Percentiles rank a stretch among this genome's conserved stretches.
Evolutionary conservation across 2,888 invertebrate genomes (phyloP).

Genomic region (Cantharis rustica): DNA sequence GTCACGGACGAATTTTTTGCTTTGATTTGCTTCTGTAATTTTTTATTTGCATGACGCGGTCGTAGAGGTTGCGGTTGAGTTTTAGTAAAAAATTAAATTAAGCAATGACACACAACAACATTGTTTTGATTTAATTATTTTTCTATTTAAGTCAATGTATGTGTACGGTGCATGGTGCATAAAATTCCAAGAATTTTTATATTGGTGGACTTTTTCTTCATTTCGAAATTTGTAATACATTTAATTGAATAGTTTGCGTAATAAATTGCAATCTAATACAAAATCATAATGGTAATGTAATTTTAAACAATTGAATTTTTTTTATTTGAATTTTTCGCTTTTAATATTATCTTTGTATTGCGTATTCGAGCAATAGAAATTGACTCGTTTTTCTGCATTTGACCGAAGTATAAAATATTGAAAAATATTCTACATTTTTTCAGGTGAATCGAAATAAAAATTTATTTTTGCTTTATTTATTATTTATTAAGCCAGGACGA

Average conservation of each 20-base stretch:
- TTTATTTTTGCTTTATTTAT: not conserved
- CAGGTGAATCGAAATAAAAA: too few relatives aligned
- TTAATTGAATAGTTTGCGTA: not conserved
- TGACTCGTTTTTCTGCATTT: not conserved
- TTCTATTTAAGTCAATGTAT: not conserved
- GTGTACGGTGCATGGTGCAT: not conserved
- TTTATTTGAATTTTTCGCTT: not conserved
- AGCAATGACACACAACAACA: too few relatives aligned
- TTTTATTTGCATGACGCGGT: not conserved
- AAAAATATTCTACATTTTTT: too few relatives aligned
- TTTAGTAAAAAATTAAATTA: not conserved
- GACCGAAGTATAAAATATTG: too few relatives aligned
- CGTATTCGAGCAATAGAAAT: not conserved
- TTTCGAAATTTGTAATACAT: not conserved
- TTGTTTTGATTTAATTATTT: not conserved
- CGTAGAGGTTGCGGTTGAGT: not conserved
- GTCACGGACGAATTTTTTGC: not conserved
- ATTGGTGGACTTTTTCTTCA: not conserved
- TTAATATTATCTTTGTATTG: not conserved
- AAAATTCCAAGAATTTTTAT: not conserved
- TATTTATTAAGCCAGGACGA: not conserved
- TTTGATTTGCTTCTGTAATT: not conserved
- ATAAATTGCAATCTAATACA: not conserved
- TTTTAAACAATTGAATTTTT: not conserved
- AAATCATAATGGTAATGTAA: too few relatives aligned